Evolutionary conservation across 2,888 invertebrate species (phyloP).

Genomic region (Zhuqinia jingwanae): DNA sequence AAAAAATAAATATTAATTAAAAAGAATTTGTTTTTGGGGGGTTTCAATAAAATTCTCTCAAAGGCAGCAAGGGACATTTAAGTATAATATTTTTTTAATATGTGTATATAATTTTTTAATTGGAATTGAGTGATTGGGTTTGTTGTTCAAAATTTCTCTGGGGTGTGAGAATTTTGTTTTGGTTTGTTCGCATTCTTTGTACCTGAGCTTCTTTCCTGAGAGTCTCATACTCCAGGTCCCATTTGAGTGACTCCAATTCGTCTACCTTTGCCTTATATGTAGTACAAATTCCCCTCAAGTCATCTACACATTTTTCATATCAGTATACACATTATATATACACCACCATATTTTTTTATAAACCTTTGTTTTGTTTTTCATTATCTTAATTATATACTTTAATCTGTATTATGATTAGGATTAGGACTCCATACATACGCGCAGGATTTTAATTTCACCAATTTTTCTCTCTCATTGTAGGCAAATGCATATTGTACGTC

Average conservation of each 20-base stretch:
- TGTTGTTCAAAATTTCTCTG: not conserved
- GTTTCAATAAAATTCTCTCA: conserved; percentile 62
- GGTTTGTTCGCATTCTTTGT: conserved; percentile 31
- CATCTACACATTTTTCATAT: conserved; percentile 78
- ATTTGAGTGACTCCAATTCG: conserved; percentile 94
- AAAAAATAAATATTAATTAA: not conserved
- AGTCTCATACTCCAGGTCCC: conserved; percentile 98
- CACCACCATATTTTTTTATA: not conserved
- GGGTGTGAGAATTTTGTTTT: not conserved
- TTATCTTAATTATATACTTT: not conserved
- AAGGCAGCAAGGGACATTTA: conserved; percentile 62
- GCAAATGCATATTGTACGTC: too few relatives aligned
- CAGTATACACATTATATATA: conserved; percentile 13
- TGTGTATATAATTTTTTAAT: not conserved
- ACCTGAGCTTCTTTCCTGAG: conserved; percentile 98
- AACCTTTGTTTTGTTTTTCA: not conserved
- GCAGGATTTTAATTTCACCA: too few relatives aligned
- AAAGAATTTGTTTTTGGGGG: conserved; percentile 74
- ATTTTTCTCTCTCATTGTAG: too few relatives aligned
- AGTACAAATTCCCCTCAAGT: conserved; percentile 82
- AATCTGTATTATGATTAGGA: too few relatives aligned
- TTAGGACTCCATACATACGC: too few relatives aligned
- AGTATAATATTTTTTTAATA: not conserved
- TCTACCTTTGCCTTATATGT: conserved; percentile 92
- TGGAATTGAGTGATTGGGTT: too few relatives aligned